Evolutionary conservation across 2,888 invertebrate genomes (phyloP), one percentile per base, ranked within the genome.

Genomic region (Tenthredo amoena): DNA sequence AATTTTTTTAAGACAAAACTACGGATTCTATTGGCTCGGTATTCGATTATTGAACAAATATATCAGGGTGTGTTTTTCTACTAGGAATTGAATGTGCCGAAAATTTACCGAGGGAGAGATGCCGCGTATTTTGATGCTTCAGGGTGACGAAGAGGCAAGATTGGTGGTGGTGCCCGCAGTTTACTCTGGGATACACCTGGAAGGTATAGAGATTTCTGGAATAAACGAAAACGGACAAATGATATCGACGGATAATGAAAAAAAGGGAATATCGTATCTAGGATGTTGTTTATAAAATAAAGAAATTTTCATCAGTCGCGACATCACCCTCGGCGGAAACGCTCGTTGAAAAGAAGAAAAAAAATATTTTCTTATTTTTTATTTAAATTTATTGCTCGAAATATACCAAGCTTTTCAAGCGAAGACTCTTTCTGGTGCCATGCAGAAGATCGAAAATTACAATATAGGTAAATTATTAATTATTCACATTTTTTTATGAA

Each of bases 281-380:
- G 26, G 83, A 83, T 68, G 68, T 83, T 83, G 83, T 83, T 83
- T 18, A 21, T n/a, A 50, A 81, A 68, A 83, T 40, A 83, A 83
- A 47, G 37, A 47, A 83, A 83, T 50, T 83, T 83, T 83, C 71
- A 83, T 81, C 68, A 83, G 83, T 83, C 83, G 83, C 83, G 83
- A 83, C 83, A 83, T 68, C 68, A 68, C 71, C 65, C 65, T 83
- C 68, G 68, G 71, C 65, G 68, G 34, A 50, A 68, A 83, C 83
- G 83, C 58, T 68, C 47, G 47, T 83, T 83, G 43, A 83, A 83
- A 83, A 83, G 40, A 47, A 83, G 43, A 68, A 68, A 68, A 83
- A 81, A 83, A 83, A 71, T 31, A 68, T 43, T 31, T 43, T 65
- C 9, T n/a, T 47, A 47, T 31, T 47, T 71, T 71, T 43, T 81